phyloP scores from a whole-genome alignment of 2,888 invertebrate species.

The Callimorpha dominula region DNA sequence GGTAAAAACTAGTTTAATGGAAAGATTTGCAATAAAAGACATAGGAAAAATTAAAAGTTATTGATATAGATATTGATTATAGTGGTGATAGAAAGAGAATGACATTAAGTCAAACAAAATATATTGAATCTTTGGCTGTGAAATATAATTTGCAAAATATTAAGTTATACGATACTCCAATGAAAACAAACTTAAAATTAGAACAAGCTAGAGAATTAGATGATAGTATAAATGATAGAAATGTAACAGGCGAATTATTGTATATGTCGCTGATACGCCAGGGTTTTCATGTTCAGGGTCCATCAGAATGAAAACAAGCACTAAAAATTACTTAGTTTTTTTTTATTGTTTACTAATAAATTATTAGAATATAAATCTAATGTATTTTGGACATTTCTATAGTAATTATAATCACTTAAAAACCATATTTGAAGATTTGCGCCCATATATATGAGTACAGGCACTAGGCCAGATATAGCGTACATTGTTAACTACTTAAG shows the following conservation, averaged over 20 bases:
- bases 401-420: no score
- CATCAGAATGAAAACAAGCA: no score
- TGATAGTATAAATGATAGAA: not conserved
- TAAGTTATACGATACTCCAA: no score
- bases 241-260: not conserved
- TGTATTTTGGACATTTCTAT: no score
- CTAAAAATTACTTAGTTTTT: no score
- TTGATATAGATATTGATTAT: not conserved
- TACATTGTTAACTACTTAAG: not conserved
- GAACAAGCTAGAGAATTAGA: not conserved
- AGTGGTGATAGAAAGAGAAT: not conserved
- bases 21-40: slow-evolving; percentile 55
- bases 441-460: no score
- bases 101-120: not conserved
- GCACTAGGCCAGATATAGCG: not conserved
- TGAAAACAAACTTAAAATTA: not conserved
- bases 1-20: slow-evolving; percentile 20
- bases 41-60: slow-evolving; percentile 18
- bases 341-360: no score
- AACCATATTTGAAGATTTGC: no score
- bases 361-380: no score
- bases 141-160: not conserved
- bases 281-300: no score
- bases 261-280: no score
- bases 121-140: not conserved